Evolutionary conservation across 2,888 invertebrate species (phyloP), one percentile per base, ranked within the genome.

Genomic region (Gandaritis pyraliata): DNA sequence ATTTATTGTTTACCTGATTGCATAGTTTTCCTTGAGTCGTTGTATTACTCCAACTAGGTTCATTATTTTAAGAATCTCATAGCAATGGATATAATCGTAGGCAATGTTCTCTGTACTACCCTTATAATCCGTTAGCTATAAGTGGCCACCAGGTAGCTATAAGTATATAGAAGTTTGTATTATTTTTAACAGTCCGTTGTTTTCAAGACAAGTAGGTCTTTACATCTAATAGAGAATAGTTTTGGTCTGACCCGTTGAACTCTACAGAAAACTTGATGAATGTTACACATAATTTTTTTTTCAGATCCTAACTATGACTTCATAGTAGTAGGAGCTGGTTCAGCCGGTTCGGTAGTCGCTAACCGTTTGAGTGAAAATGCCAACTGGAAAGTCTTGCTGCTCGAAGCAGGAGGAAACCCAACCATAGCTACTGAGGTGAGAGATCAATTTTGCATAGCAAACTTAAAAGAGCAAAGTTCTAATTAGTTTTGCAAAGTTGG

Each of bases 341-440:
- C 94, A 0, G 94, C 94, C 0, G 95, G 95, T 0, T 91, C 94
- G 0, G 94, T 94, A 3, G 74, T 95, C 0, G 95, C 94, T 0
- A 95, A 94, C 71, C 86, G 95, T 36, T 80, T 94, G 0, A 93
- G 93, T 46, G 94, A 94, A 73, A 86, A 93, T 55, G 85, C 93
- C 0, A 80, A 90, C 18, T 94, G 94, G 94, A 93, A 85, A 64
- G 94, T 94, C 0, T 78, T 95, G 7, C 81, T 95, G 2, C 76
- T 95, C 7, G 95, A 95, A 76, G 94, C 94, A 6, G 95, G 95
- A 1, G 94, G 94, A 6, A 93, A 94, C 66, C 94, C 94, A 66
- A 93, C 93, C 0, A 88, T 94, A 68, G 86, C 92, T 15, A 93
- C 94, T 1, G 86, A 87, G 82, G 87, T 87, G 70, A 65, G 48